phyloP scores from a whole-genome alignment of 1,140 invertebrate genomes.

The Frieseomelitta varia region DNA sequence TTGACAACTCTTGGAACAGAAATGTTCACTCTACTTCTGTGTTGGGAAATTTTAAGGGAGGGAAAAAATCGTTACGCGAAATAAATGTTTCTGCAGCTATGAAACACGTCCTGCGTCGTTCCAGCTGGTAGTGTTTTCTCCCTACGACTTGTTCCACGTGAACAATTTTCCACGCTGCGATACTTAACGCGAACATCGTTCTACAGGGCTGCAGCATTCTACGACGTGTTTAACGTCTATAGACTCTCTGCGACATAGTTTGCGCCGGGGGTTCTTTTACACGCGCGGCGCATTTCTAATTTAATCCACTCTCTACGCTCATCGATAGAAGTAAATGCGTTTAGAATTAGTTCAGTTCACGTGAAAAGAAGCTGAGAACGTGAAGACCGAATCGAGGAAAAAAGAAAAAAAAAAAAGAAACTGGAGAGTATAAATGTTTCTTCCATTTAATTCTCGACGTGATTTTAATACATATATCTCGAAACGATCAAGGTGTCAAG shows the following conservation, averaged over 20 bases:
- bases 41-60: background rate
- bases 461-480: too few relatives aligned
- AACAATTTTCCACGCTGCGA: slow-evolving; percentile 42
- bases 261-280: slow-evolving; percentile 24
- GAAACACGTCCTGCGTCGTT: slow-evolving; percentile 30
- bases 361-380: too few relatives aligned
- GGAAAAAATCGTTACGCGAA: background rate
- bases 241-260: slow-evolving; percentile 19
- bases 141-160: slow-evolving; percentile 29
- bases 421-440: too few relatives aligned
- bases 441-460: too few relatives aligned
- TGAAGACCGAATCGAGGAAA: too few relatives aligned
- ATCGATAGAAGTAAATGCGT: background rate
- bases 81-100: slow-evolving; percentile 25
- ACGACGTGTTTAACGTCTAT: slow-evolving; percentile 16
- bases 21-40: background rate
- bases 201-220: background rate
- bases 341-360: too few relatives aligned
- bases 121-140: background rate
- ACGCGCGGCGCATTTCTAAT: background rate
- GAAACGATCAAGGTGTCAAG: background rate
- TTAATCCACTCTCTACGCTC: background rate
- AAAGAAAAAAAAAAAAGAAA: too few relatives aligned
- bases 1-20: background rate
- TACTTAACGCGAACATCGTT: slow-evolving; percentile 44